Base-by-base conservation (phyloP, 2,888 invertebrate genomes). In the Pollenia amentaria region DNA sequence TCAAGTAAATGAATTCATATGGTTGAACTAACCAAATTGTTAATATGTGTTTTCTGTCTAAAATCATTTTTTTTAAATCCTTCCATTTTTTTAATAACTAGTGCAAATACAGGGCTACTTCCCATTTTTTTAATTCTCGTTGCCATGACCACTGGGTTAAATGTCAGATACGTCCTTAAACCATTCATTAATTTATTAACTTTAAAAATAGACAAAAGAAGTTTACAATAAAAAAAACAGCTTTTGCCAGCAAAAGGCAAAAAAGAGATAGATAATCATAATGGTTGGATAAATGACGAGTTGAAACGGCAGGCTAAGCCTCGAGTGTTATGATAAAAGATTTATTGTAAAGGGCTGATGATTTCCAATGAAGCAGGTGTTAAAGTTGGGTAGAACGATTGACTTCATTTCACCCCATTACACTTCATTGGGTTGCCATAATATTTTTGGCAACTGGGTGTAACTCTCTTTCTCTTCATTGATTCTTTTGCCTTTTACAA, bases 341-440 rank as follows among this genome's bases (percentile, higher is more conserved):
- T 70, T 62, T 70, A 69, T 42, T 69, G 40, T 48, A 9, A 42
- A n/a, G 29, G 29, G n/a, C 42, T 64, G 29, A 38, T 53, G 51
- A 69, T 53, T 51, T 51, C 12, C 11, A 44, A 3, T 6, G 12
- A 8, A 46, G 29, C 51, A 70, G 44, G 46, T 72, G 55, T 29
- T 29, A 69, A 16, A 67, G 16, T 0, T 76, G 55, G 42, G 21
- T 12, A n/a, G 51, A 18, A 29, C 40, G 18, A 12, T n/a, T 53
- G 72, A 40, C 67, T 67, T 29, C 44, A 48, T 21, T 55, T 40
- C 64, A 64, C 57, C 57, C 48, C 55, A 70, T 76, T 76, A 55
- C 70, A 55, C 84, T 70, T 80, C 46, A 80, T 70, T 80, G 67
- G 46, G 29, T 85, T 76, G 46, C 80, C 75, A 80, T 6, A n/a